These are phyloP conservation scores for Platycheirus albimanus DNA, from an alignment of 2,888 invertebrate species.

Conservation along the genomic window DNA sequence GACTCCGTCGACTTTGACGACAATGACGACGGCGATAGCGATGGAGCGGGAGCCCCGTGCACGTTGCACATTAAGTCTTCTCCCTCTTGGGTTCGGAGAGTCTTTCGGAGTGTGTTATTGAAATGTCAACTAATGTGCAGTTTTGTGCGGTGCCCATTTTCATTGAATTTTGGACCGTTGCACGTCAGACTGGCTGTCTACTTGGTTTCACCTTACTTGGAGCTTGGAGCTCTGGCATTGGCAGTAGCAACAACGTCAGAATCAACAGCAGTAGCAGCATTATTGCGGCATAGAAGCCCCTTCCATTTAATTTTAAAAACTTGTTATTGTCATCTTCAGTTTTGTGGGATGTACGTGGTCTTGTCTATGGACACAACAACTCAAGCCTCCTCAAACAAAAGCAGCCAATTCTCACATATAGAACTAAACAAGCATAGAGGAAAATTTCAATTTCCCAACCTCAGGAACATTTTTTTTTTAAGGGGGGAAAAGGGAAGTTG, in stretches of 20 bases:
- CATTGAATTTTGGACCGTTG: slow-evolving; percentile 69
- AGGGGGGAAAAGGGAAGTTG: background rate
- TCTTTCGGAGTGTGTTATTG: slow-evolving; percentile 27
- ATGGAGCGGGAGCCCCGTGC: too few relatives aligned
- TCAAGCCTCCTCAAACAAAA: slow-evolving; percentile 44
- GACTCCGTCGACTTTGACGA: background rate
- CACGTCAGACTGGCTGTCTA: slow-evolving; percentile 71
- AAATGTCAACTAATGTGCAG: slow-evolving; percentile 39
- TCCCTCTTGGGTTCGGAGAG: background rate
- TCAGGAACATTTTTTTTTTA: background rate
- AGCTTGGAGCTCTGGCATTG: slow-evolving; percentile 4
- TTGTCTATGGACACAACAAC: slow-evolving; percentile 50
- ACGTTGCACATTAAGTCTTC: slow-evolving; percentile 16
- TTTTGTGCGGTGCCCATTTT: slow-evolving; percentile 62
- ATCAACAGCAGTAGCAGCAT: too few relatives aligned
- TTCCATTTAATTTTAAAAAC: slow-evolving; percentile 26
- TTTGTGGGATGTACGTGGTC: slow-evolving; percentile 34
- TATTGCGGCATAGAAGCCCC: background rate
- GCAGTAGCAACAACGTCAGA: background rate
- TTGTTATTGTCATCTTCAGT: slow-evolving; percentile 65
- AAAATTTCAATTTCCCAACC: slow-evolving; percentile 54
- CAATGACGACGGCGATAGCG: background rate
- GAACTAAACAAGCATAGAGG: slow-evolving; percentile 20
- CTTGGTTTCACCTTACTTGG: slow-evolving; percentile 52
- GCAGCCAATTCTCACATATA: slow-evolving; percentile 7